Base-by-base conservation (phyloP, 2,797 vertebrate genomes). In the Bradypodion ventrale region DNA sequence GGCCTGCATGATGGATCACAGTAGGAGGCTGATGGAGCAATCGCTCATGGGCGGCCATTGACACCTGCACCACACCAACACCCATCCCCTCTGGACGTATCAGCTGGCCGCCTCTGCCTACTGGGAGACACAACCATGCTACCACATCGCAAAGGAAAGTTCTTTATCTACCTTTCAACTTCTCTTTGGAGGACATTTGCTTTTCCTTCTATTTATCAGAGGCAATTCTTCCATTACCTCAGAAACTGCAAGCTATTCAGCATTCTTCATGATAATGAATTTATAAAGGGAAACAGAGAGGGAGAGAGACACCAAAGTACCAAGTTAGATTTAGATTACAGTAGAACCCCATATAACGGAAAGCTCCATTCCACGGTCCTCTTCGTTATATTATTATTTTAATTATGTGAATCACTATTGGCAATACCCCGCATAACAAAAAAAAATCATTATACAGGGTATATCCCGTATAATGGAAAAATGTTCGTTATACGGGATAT, bases 1-100 rank as follows among this genome's bases (percentile, higher is more conserved):
- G 96, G 97, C 94, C 95, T 93, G 95, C 97, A 96, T 99, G 98
- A 99, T 98, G 97, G 97, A 99, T 99, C 97, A 96, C 95, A 95
- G 96, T 96, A 95, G 97, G 97, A 95, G 96, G 96, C 96, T 98
- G 98, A 98, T 98, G 97, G 98, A 92, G 94, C 97, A 96, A 99
- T 99, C 98, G 98, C 97, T 99, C 98, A 99, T 93, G 68, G 90
- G 94, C 95, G 93, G 92, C 89, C 94, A 92, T 95, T 96, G 97
- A 97, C 97, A 95, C 96, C 94, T 96, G 96, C 97, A 97, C 97
- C 97, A 96, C 96, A 95, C 96, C 96, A 96, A 97, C 97, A 97
- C 93, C 95, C 95, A 96, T 97, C 97, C 97, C 97, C 95, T 93
- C 93, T 87, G 96, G 96, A 96, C 94, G 91, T 83, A 93, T 91